A percentile compares a stretch with the other conserved stretches of the same genome.
phyloP scores from a whole-genome alignment of 1,140 invertebrate species.

The Aphidius ervi region DNA sequence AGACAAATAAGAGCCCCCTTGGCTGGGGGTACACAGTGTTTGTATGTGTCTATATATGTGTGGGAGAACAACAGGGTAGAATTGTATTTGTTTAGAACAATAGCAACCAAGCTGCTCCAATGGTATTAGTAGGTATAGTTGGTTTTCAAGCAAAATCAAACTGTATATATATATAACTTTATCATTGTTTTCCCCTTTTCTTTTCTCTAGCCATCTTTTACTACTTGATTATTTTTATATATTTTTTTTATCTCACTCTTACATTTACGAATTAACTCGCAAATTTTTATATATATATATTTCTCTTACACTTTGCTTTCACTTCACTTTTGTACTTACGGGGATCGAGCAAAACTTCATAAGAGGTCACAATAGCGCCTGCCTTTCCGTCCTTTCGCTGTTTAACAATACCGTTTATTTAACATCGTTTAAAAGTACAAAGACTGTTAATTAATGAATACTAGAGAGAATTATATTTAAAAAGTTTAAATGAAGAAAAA shows the following conservation, averaged over 20 bases:
- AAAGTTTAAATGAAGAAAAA: slow-evolving; percentile 14
- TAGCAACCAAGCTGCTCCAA: slow-evolving; percentile 27
- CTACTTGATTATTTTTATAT: not conserved
- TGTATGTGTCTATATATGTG: too few relatives aligned
- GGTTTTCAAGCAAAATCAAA: slow-evolving; percentile 36
- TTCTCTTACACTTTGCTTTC: not conserved
- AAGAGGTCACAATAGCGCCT: slow-evolving; percentile 43
- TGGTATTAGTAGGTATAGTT: slow-evolving; percentile 34
- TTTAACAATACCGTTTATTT: slow-evolving; percentile 53
- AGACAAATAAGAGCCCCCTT: too few relatives aligned
- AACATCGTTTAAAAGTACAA: slow-evolving; percentile 56
- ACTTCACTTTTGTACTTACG: slow-evolving; percentile 1
- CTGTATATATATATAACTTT: not conserved
- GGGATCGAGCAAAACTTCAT: slow-evolving; percentile 29
- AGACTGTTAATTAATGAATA: slow-evolving; percentile 54
- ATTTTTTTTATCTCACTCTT: slow-evolving; percentile 1
- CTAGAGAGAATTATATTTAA: slow-evolving; percentile 18
- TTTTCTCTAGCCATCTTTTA: slow-evolving; percentile 28
- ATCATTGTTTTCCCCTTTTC: slow-evolving; percentile 17
- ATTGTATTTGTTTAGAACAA: slow-evolving; percentile 52
- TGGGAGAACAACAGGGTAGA: slow-evolving; percentile 20
- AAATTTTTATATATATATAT: not conserved
- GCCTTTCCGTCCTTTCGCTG: slow-evolving; percentile 49
- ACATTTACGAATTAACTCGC: not conserved
- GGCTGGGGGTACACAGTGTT: too few relatives aligned